A percentile compares a stretch with the other conserved stretches of the same genome.
Evolutionary conservation across 2,888 invertebrate genomes (phyloP).

Genomic region (Seira musarum): DNA sequence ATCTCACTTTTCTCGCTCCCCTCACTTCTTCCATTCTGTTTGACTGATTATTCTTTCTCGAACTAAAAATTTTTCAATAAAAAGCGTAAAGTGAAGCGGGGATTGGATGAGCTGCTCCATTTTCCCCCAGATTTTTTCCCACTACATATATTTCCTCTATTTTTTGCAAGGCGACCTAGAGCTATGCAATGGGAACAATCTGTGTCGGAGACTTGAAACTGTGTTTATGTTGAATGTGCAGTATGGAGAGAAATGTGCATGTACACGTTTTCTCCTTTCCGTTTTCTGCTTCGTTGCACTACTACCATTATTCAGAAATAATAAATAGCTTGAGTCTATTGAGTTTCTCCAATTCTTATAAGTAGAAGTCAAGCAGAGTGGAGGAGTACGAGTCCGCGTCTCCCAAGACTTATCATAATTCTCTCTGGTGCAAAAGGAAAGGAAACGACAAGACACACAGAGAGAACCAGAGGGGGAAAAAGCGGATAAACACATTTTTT

Average conservation of each 20-base stretch:
- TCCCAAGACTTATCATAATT: constrained; percentile 7
- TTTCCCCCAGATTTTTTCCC: no score
- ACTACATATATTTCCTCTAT: no score
- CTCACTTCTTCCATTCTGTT: no score
- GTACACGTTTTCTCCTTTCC: constrained; percentile 22
- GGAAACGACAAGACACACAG: background rate
- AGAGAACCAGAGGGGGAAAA: background rate
- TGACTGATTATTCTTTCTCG: constrained; percentile 2
- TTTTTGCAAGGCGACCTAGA: no score
- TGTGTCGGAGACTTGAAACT: no score
- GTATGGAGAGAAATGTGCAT: background rate
- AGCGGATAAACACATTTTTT: constrained; percentile 16
- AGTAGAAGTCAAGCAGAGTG: no score
- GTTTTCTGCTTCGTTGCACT: constrained; percentile 39
- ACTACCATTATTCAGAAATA: constrained; percentile 49
- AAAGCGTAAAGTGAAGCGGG: background rate
- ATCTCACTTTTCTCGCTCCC: background rate
- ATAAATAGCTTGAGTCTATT: constrained; percentile 44
- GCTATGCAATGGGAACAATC: no score
- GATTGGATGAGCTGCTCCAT: no score
- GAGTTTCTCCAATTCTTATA: constrained; percentile 42
- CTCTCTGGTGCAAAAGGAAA: background rate
- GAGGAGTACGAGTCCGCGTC: background rate
- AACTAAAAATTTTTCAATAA: constrained; percentile 5
- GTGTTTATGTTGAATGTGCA: background rate